These are phyloP conservation scores for Dromaius novaehollandiae DNA, from an alignment of 2,113 vertebrate species.

Conservation along the genomic window DNA sequence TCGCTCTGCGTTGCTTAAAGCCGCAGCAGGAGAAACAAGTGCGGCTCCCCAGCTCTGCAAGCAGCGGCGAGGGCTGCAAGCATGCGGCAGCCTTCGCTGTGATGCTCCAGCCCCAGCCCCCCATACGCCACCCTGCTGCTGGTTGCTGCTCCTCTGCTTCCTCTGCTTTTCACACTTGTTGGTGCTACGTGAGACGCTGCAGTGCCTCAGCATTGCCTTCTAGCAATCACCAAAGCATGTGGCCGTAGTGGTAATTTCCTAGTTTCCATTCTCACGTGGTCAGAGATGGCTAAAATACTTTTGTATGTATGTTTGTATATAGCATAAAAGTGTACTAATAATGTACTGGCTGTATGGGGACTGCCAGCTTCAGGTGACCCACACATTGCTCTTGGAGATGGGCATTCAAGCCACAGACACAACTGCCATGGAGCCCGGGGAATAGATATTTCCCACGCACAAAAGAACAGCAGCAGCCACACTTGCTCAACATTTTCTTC, in stretches of 20 bases:
- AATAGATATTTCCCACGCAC: not conserved
- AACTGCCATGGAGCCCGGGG: not conserved
- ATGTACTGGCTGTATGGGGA: not conserved
- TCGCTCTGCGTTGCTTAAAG: fast-evolving
- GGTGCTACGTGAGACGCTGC: not conserved
- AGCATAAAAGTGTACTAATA: not conserved
- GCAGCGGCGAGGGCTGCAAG: fast-evolving
- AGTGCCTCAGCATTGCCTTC: not conserved
- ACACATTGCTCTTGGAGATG: not conserved
- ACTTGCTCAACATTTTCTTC: not conserved
- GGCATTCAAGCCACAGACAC: not conserved
- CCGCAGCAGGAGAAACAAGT: not conserved
- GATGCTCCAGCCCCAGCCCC: not conserved
- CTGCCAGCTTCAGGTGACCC: not conserved
- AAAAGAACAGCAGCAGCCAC: not conserved
- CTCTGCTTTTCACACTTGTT: not conserved
- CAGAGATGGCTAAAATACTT: conserved; percentile 13
- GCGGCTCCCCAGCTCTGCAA: fast-evolving
- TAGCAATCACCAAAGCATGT: not conserved
- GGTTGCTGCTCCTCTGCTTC: not conserved
- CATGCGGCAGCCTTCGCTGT: not conserved
- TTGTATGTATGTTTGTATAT: not conserved
- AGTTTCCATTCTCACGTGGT: not conserved
- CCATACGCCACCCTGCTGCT: not conserved
- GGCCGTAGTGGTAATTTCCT: not conserved